These are phyloP conservation scores for Tamandua tetradactyla DNA, from an alignment of 2,797 vertebrate species.

Conservation along the genomic window DNA sequence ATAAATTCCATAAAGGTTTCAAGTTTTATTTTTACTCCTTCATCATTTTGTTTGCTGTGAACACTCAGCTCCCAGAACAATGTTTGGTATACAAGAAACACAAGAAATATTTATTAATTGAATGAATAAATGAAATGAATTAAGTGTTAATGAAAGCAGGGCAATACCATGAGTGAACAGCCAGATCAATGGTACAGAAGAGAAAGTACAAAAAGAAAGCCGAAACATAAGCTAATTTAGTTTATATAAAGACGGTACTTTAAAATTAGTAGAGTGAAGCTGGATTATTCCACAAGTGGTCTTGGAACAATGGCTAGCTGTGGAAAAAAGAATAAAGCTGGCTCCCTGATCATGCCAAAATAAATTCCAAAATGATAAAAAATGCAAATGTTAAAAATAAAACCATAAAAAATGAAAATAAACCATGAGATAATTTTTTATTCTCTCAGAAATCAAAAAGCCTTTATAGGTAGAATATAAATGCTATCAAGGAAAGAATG, in stretches of 20 bases:
- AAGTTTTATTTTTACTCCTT: not conserved
- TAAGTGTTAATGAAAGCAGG: not conserved
- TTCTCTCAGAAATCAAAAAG: not conserved
- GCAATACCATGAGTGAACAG: rapidly evolving
- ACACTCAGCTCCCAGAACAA: not conserved
- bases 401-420: not conserved
- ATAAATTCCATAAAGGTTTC: not conserved
- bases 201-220: not conserved
- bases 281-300: rapidly evolving
- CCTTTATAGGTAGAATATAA: not conserved
- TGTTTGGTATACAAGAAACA: not conserved
- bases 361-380: not conserved
- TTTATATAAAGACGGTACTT: no score
- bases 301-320: not conserved
- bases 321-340: not conserved
- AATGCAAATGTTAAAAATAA: not conserved
- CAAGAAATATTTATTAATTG: no score
- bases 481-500: not conserved
- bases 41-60: not conserved
- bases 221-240: not conserved
- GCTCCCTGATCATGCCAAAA: not conserved
- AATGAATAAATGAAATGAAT: not conserved
- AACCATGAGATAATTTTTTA: not conserved
- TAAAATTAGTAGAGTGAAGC: not conserved
- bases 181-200: rapidly evolving